These are phyloP conservation scores for Steatornis caripensis DNA, from an alignment of 2,113 vertebrate genomes.

Conservation along the genomic window DNA sequence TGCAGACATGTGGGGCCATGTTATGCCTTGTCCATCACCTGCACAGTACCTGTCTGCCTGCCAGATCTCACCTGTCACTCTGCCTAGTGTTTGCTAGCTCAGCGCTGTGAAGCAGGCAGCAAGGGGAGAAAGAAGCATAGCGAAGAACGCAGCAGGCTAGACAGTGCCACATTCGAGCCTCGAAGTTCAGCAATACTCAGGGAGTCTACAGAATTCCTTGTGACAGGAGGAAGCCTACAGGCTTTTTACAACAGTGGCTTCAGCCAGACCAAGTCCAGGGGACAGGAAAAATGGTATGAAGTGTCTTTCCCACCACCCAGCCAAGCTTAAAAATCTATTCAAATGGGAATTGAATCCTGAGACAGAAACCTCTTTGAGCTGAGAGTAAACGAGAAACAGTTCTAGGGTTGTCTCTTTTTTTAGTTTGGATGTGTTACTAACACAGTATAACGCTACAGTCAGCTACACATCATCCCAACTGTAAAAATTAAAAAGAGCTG, in stretches of 20 bases:
- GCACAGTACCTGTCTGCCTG: not conserved
- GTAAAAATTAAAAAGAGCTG: slow-evolving; percentile 68
- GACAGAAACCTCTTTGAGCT: slow-evolving; percentile 23
- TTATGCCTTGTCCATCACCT: not conserved
- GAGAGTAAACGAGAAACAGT: slow-evolving; percentile 40
- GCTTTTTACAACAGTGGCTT: not conserved
- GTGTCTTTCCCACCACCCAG: not conserved
- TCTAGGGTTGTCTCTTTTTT: slow-evolving; percentile 57
- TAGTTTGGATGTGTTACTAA: slow-evolving; percentile 65
- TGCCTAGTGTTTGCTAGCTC: not conserved
- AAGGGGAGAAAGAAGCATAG: not conserved
- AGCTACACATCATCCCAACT: slow-evolving; percentile 68
- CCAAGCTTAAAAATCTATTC: slow-evolving; percentile 3
- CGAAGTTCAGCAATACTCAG: not conserved
- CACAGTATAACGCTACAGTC: slow-evolving; percentile 63
- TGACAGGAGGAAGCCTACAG: not conserved
- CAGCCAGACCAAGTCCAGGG: not conserved
- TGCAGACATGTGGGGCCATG: not conserved
- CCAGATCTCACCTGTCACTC: not conserved
- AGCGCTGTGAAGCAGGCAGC: not conserved
- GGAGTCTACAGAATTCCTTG: not conserved
- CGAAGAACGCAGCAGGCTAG: not conserved
- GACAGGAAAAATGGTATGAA: not conserved
- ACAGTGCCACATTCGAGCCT: not conserved
- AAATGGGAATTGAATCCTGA: slow-evolving; percentile 13